phyloP scores from a whole-genome alignment of 2,888 invertebrate species.

The Teleiodes luculella region DNA sequence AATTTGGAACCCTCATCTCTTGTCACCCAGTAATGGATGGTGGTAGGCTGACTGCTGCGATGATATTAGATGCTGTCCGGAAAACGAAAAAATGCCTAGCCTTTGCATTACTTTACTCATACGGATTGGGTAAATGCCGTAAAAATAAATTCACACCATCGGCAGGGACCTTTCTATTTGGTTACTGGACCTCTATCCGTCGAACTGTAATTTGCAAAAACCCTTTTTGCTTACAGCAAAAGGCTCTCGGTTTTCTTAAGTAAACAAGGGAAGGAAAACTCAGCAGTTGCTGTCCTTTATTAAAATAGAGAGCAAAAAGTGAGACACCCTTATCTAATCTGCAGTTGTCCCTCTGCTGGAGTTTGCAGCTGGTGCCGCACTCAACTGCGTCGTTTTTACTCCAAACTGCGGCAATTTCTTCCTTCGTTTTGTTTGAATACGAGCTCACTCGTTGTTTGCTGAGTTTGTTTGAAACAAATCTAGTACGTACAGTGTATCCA shows the following conservation, averaged over 20 bases:
- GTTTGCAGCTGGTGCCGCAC: conserved; percentile 27
- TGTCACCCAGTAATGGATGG: conserved; percentile 51
- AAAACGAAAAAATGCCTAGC: conserved; percentile 22
- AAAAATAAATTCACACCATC: conserved; percentile 10
- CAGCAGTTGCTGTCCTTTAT: conserved; percentile 32
- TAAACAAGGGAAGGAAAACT: conserved; percentile 1
- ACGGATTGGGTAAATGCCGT: conserved; percentile 6
- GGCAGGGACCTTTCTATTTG: not conserved
- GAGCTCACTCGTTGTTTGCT: conserved; percentile 13
- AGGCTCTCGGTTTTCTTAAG: not conserved
- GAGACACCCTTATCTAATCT: conserved; percentile 32
- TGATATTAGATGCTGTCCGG: conserved; percentile 29
- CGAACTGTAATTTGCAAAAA: not conserved
- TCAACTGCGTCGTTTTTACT: conserved; percentile 20
- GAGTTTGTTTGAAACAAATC: not conserved
- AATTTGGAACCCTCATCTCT: conserved; percentile 53
- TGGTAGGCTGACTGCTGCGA: conserved; percentile 31
- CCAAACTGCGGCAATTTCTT: conserved; percentile 18
- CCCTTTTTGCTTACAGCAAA: not conserved
- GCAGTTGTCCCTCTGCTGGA: conserved; percentile 24
- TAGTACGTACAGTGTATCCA: too few relatives aligned
- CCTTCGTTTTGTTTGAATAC: conserved; percentile 17
- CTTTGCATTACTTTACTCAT: not conserved
- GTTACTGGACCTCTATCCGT: conserved; percentile 1
- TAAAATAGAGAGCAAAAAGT: conserved; percentile 39